These are phyloP conservation scores for Peribatodes rhomboidaria DNA, from an alignment of 2,888 invertebrate genomes.

Conservation along the genomic window DNA sequence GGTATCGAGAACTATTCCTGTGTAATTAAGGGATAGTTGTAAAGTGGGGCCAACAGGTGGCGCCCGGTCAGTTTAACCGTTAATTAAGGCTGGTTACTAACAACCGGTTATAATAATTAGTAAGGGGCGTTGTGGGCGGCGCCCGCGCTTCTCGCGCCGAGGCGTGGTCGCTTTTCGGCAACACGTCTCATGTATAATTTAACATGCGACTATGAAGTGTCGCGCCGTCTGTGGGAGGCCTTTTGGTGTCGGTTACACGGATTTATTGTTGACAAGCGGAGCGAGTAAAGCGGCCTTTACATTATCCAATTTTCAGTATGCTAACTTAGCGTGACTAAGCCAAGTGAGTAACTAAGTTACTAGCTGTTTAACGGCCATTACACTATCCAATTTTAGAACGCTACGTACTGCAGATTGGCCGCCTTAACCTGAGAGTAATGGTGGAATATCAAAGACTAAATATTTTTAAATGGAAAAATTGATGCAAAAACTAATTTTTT, in stretches of 20 bases:
- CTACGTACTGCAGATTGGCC: no score
- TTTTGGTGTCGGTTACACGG: constrained; percentile 50
- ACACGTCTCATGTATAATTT: constrained; percentile 67
- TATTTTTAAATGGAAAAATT: no score
- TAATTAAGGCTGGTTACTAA: constrained; percentile 78
- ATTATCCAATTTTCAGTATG: no score
- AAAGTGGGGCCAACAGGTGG: constrained; percentile 74
- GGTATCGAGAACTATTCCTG: constrained; percentile 50
- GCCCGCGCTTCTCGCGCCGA: constrained; percentile 58
- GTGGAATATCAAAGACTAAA: constrained; percentile 16
- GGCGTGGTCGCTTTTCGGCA: constrained; percentile 69
- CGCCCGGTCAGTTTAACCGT: constrained; percentile 65
- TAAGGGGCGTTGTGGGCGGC: constrained; percentile 80
- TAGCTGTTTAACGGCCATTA: no score
- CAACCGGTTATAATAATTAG: constrained; percentile 85
- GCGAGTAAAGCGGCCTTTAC: no score
- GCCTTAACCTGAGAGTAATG: constrained; percentile 23
- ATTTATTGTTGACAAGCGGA: constrained; percentile 41
- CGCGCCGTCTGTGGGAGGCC: constrained; percentile 55
- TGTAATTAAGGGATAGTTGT: constrained; percentile 61
- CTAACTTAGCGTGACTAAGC: no score
- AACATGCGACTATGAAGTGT: constrained; percentile 58
- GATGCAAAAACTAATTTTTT: no score
- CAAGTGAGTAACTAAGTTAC: no score
- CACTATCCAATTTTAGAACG: no score